Evolutionary conservation across 1,140 invertebrate genomes (phyloP).

Genomic region (Eciton burchellii): DNA sequence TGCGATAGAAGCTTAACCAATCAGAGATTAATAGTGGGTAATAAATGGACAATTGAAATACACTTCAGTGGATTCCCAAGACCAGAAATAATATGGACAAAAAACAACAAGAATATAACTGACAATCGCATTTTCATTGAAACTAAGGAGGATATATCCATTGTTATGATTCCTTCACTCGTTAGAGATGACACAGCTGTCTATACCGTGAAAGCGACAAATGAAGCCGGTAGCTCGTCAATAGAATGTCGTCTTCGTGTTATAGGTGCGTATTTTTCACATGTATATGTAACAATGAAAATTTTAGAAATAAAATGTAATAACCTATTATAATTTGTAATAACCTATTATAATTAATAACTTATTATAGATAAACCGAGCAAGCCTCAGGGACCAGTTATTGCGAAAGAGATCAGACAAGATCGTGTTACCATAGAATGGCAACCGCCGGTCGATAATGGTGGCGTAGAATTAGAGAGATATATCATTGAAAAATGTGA

Average conservation of each 20-base stretch:
- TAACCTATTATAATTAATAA: slow-evolving; percentile 12
- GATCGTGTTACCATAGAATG: slow-evolving; percentile 92
- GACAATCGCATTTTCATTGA: slow-evolving; percentile 86
- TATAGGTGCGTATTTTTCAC: slow-evolving; percentile 87
- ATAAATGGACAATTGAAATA: slow-evolving; percentile 88
- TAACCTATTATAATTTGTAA: too few relatives aligned
- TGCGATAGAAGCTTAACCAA: slow-evolving; percentile 87
- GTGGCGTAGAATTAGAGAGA: slow-evolving; percentile 91
- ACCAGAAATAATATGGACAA: slow-evolving; percentile 89
- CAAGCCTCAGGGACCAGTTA: slow-evolving; percentile 91
- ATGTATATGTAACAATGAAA: background rate
- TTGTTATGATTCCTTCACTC: slow-evolving; percentile 88
- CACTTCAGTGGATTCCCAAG: slow-evolving; percentile 89
- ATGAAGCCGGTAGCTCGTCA: slow-evolving; percentile 89
- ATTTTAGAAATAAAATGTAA: background rate
- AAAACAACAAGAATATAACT: slow-evolving; percentile 86
- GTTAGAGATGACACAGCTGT: slow-evolving; percentile 88
- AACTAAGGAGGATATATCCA: slow-evolving; percentile 87
- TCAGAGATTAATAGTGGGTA: slow-evolving; percentile 88
- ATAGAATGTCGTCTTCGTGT: slow-evolving; percentile 91
- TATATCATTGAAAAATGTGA: slow-evolving; percentile 94
- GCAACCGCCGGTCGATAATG: slow-evolving; percentile 93
- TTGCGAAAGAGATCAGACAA: slow-evolving; percentile 90
- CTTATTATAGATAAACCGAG: slow-evolving; percentile 90
- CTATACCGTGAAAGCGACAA: slow-evolving; percentile 89